Percentiles rank a stretch among this genome's conserved stretches.
Conservation (phyloP, 1,140 invertebrate species). For the Drosophila equinoxialis region DNA sequence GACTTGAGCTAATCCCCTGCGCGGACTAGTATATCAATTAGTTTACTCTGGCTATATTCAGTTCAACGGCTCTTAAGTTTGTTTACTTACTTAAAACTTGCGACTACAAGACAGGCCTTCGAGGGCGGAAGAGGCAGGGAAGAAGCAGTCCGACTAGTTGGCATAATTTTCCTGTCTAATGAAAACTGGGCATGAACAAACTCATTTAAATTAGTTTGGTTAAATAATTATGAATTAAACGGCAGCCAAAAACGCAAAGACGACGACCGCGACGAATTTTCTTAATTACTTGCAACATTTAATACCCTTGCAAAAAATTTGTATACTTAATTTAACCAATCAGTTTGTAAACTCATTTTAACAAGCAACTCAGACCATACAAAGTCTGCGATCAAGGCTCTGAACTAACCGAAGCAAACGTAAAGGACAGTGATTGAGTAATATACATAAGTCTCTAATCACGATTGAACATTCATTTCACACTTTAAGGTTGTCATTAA, state of each 20-base stretch:
- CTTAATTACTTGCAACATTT: constrained; percentile 55
- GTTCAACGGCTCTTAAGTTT: background rate
- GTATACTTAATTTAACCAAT: too few relatives aligned
- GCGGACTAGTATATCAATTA: background rate
- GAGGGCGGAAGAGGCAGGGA: constrained; percentile 4
- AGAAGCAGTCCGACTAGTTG: constrained; percentile 5
- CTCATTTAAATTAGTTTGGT: constrained; percentile 70
- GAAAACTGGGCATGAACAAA: constrained; percentile 73
- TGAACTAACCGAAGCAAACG: too few relatives aligned
- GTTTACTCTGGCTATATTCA: background rate
- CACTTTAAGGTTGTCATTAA: too few relatives aligned
- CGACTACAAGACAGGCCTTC: constrained; percentile 7
- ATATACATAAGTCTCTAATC: too few relatives aligned
- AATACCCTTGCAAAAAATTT: too few relatives aligned
- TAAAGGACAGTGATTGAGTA: too few relatives aligned
- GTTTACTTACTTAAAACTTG: constrained; percentile 51
- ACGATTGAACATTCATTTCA: too few relatives aligned
- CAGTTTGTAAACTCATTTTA: too few relatives aligned
- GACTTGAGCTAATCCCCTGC: constrained; percentile 11
- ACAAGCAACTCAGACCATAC: too few relatives aligned
- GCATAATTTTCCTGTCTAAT: constrained; percentile 41
- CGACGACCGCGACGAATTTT: constrained; percentile 53
- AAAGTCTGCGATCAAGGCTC: too few relatives aligned
- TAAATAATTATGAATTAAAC: constrained; percentile 75
- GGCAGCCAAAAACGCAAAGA: constrained; percentile 36